Base-by-base conservation (phyloP, 2,888 invertebrate species). In the Ypsolopha scabrella region DNA sequence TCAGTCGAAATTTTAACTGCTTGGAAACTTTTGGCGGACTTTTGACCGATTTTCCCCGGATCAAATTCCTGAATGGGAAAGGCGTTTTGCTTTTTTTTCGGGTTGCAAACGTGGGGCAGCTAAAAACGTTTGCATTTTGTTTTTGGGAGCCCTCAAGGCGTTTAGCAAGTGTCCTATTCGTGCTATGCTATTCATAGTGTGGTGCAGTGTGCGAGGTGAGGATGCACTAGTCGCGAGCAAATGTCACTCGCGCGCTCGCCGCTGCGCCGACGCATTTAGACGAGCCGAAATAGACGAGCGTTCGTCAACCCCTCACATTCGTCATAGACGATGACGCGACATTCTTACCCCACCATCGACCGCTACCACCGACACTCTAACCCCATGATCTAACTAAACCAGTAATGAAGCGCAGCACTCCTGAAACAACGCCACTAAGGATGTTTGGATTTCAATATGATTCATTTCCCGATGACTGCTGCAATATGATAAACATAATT, bases 261-360 rank as follows among this genome's bases (percentile, higher is more conserved):
- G 75, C 74, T 41, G 51, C 51, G 46, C 41, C 48, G 35, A 45
- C 76, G 72, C 69, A 72, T 86, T 81, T 86, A 85, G 80, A 75
- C 73, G 82, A 72, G 79, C 81, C 74, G 67, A 86, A 86, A 86
- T 86, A 86, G 85, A 80, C 64, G 60, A 63, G 79, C 85, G 85
- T 83, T 86, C 85, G 80, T 75, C 85, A 85, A 86, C 85, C 85
- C 76, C 82, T 79, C 67, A 70, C 78, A 76, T 75, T 78, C 78
- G 78, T 80, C 81, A 80, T 75, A 74, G 65, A 58, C 61, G 62
- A 64, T 60, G 62, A 62, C 57, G 63, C 60, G 58, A 61, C 64
- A 62, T 63, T 35, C 45, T 43, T 36, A 60, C 58, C 63, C 68
- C 70, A 68, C 73, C 81, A 83, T 74, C 68, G 76, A 63, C 61